Base-by-base conservation (phyloP, 2,113 vertebrate genomes). In the Oncorhynchus gorbuscha region DNA sequence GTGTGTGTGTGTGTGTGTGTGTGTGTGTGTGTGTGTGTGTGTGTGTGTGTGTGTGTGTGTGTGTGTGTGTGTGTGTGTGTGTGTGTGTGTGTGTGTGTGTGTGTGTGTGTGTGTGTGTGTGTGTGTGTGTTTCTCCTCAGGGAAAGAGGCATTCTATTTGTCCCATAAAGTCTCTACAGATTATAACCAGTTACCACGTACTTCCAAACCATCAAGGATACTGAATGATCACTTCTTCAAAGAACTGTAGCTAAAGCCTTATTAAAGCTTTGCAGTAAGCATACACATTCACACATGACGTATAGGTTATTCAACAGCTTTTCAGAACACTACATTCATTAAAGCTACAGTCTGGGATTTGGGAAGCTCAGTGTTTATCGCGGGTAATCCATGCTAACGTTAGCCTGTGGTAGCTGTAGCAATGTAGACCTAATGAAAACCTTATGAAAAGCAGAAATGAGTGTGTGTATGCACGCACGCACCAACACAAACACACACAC, bases 21-120 rank as follows among this genome's bases (percentile, higher is more conserved):
- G 81, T 58, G 77, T 68, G 71, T 55, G 45, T 75, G n/a, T 58
- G 64, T 82, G 62, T 80, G 79, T 72, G 30, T 26, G 5, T 80
- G 76, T 74, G 71, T 76, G 69, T 58, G 24, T 65, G 35, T 72
- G 61, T 65, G 76, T 61, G 55, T 71, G 22, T 71, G 70, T 55
- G 48, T 67, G 39, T 32, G 39, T 72, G 73, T 55, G 4, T 12
- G 39, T 75, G 22, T 58, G 24, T 65, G 35, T 72, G 61, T 65
- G 76, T 61, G 55, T 71, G 22, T 71, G 70, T 55, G 48, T 67
- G n/a, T 58, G 24, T 65, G 35, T 72, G 61, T 65, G 76, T 61
- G 55, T 71, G 22, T 71, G 70, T 55, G 48, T 66, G 26, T 26
- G 26, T 26, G 26, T 58, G 24, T 65, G 35, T 72, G 61, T 65